Base-by-base conservation (phyloP, 2,888 invertebrate genomes). In the Sphaerophoria rueppellii region DNA sequence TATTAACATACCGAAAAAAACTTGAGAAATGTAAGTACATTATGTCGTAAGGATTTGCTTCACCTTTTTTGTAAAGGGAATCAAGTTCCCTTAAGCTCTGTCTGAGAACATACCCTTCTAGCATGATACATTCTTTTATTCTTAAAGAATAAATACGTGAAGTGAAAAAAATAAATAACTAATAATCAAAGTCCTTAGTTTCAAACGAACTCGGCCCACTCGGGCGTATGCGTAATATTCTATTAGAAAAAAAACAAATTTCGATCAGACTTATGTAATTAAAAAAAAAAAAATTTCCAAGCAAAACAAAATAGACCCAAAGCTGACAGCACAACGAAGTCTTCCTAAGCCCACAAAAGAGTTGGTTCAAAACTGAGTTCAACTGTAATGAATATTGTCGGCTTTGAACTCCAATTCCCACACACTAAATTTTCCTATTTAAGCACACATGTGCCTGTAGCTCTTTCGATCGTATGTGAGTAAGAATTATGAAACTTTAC, bases 401-500 rank as follows among this genome's bases (percentile, higher is more conserved):
- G 12, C 6, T 43, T 43, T 43, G 48, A 63, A 11, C 52, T 50
- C 4, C 9, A 50, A 14, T 24, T 52, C n/a, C n/a, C n/a, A 34
- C 12, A 24, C 32, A 43, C 43, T 16, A 43, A 43, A 4, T 43
- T 11, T 9, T 7, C 24, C 7, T 40, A 40, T 40, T 14, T 14
- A 24, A 24, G 24, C 24, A 24, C 24, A 24, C 24, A 24, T 24
- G 24, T 24, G 24, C 24, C 24, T 24, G 24, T 24, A 24, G 24
- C 24, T 24, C 24, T 24, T 24, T 24, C 24, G 24, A 24, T 24
- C 24, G 24, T 24, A 24, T 24, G 24, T 24, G 24, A 24, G 24
- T 24, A 24, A 24, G 24, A 24, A 34, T 11, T 24, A 52, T 52
- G 24, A 24, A 52, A 67, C 67, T 67, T 67, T 67, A 54, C 54